Conservation (phyloP, 2,113 vertebrate species). For the Leucopsar rothschildi region DNA sequence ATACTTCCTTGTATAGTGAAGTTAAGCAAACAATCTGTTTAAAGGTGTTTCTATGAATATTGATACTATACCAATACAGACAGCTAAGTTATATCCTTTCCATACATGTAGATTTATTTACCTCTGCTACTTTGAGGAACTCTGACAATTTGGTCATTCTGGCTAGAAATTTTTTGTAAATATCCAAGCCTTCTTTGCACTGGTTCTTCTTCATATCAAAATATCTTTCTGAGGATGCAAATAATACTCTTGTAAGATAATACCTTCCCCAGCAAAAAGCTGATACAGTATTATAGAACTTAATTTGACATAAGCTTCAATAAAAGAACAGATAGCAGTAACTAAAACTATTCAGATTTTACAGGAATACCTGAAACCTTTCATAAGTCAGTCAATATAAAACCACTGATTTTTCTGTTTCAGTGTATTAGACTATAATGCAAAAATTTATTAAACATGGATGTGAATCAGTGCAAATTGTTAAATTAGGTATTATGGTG, state of each 20-base stretch:
- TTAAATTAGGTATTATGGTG: neutral
- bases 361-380: neutral
- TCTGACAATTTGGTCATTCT: conserved; percentile 74
- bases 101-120: conserved; percentile 10
- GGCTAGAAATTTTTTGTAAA: conserved; percentile 79
- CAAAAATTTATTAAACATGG: neutral
- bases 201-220: conserved; percentile 81
- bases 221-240: conserved; percentile 72
- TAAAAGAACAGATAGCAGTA: neutral
- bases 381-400: neutral
- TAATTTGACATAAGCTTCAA: neutral
- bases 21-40: neutral
- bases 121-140: conserved; percentile 79
- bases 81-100: neutral
- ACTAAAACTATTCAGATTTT: neutral
- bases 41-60: neutral
- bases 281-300: neutral
- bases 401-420: neutral
- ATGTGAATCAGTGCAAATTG: neutral
- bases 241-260: conserved; percentile 22
- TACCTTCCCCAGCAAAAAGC: neutral
- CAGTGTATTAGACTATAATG: neutral
- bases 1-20: neutral
- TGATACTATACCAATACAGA: conserved; percentile 23
- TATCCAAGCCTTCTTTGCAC: conserved; percentile 79